Conservation (phyloP, 2,797 vertebrate genomes). For the Picus viridis region DNA sequence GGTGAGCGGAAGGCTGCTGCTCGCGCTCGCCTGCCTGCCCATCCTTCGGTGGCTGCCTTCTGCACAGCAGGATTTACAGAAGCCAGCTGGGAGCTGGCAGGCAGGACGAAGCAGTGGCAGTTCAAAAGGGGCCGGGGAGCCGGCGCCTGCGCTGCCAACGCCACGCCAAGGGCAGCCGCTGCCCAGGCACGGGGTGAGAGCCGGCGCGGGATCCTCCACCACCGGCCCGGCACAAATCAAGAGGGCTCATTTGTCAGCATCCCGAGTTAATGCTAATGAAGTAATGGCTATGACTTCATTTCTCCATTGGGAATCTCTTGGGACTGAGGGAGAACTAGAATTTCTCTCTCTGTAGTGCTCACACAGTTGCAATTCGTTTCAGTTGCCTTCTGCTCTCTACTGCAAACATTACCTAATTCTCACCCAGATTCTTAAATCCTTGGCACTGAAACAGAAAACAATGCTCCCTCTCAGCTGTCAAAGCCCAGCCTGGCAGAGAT, state of each 20-base stretch:
- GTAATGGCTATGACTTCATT: conserved; percentile 55
- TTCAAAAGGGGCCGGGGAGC: neutral
- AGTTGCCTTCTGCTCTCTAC: neutral
- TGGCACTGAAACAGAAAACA: neutral
- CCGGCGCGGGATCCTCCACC: neutral
- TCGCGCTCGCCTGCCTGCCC: neutral
- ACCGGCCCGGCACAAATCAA: neutral
- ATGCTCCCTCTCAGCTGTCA: neutral
- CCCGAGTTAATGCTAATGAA: conserved; percentile 32
- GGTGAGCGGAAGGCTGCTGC: neutral
- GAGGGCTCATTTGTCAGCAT: conserved; percentile 22
- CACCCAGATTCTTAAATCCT: conserved; percentile 12
- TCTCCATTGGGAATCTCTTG: conserved; percentile 27
- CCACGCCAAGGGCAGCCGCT: neutral
- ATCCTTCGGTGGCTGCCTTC: neutral
- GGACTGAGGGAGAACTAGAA: neutral
- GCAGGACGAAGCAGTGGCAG: rapidly evolving
- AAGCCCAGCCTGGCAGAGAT: neutral
- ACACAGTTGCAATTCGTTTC: neutral
- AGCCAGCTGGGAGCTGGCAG: neutral
- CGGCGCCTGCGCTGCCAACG: rapidly evolving
- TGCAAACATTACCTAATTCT: conserved; percentile 51
- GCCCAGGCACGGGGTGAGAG: neutral
- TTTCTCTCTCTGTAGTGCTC: neutral
- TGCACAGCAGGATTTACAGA: neutral